Conservation (phyloP, 2,113 vertebrate genomes). For the Aspiorhynchus laticeps region DNA sequence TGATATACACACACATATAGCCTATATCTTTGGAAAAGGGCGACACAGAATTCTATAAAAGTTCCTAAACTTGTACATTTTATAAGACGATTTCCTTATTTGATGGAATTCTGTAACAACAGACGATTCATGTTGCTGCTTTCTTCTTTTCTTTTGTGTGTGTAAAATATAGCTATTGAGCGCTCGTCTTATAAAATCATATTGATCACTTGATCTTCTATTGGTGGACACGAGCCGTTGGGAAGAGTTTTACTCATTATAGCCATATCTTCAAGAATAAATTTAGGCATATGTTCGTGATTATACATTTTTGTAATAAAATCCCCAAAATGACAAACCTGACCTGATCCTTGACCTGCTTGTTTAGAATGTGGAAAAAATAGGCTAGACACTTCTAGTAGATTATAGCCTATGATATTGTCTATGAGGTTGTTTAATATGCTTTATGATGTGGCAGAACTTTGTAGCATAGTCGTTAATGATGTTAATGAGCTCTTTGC, state of each 20-base stretch:
- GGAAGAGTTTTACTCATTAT: not conserved
- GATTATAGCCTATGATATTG: not conserved
- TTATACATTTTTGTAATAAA: not conserved
- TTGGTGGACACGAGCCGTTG: not conserved
- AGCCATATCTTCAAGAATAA: not conserved
- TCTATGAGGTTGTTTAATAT: not conserved
- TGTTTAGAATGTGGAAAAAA: not conserved
- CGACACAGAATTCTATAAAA: not conserved
- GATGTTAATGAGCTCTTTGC: not conserved
- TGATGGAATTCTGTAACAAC: not conserved
- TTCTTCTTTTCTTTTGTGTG: not conserved
- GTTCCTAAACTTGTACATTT: not conserved
- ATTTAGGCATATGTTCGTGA: not conserved
- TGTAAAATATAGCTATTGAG: not conserved
- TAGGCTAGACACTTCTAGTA: not conserved
- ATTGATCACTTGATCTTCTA: not conserved
- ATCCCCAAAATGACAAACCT: not conserved
- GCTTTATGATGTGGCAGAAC: not conserved
- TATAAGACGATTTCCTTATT: not conserved
- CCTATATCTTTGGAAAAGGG: not conserved
- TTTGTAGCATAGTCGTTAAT: not conserved
- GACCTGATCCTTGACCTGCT: not conserved
- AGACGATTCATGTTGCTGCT: not conserved
- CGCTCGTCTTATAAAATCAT: not conserved
- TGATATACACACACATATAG: not conserved